phyloP scores from a whole-genome alignment of 2,797 vertebrate species.

The Eulemur rubriventer region DNA sequence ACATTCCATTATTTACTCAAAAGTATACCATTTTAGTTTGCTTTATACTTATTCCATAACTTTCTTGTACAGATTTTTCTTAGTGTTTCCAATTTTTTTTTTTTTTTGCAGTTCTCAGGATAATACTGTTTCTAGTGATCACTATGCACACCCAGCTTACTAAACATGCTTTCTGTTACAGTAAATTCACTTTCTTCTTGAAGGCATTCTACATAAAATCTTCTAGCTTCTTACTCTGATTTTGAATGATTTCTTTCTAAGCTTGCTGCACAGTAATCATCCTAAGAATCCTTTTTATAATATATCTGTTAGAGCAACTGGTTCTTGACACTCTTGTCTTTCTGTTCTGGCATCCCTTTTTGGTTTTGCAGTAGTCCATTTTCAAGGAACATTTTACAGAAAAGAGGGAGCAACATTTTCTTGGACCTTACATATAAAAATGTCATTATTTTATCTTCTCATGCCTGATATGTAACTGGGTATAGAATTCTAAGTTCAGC shows the following conservation, averaged over 20 bases:
- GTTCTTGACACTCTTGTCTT: background rate
- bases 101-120: background rate
- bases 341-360: background rate
- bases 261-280: background rate
- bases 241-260: background rate
- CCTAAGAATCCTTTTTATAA: background rate
- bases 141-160: background rate
- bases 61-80: background rate
- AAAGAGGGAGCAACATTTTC: background rate
- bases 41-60: background rate
- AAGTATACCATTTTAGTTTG: background rate
- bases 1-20: background rate
- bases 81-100: background rate
- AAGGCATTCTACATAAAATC: background rate
- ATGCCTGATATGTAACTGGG: background rate
- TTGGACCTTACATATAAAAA: background rate
- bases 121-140: background rate
- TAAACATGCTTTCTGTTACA: background rate
- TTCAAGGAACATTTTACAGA: background rate
- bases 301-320: background rate
- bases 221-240: background rate
- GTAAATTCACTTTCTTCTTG: background rate
- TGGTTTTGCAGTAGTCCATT: background rate
- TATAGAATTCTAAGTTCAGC: background rate
- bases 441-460: background rate